Evolutionary conservation across 2,888 invertebrate genomes (phyloP), one percentile per base, ranked within the genome.

Genomic region (Ceriagrion tenellum): DNA sequence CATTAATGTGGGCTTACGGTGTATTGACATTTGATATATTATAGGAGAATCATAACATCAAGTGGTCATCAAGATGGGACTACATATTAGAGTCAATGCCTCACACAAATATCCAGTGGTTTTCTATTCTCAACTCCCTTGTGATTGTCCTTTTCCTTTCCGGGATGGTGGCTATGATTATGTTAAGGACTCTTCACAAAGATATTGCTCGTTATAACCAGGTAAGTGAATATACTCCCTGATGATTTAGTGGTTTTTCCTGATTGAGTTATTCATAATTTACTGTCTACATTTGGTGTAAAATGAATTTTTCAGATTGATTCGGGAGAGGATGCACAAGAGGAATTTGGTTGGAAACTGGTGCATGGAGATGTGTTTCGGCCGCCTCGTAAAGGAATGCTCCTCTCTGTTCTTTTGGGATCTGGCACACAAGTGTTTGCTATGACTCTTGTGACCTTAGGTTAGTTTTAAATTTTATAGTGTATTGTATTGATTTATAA

Each of bases 91-190:
- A 99, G 97, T 99, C 99, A 0, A 99, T 99, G 98, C 99, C 99
- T 0, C 99, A 99, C 97, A 99, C 99, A 0, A 99, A 99, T 97
- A 99, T 99, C 96, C 99, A 99, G 97, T 99, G 99, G 99, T 99
- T 99, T 97, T 99, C 99, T 96, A 99, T 99, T 96, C 97, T 99
- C 95, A 99, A 99, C 97, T 99, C 99, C 0, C 97, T 99, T 96
- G 99, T 99, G 95, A 99, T 99, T 96, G 99, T 99, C 3, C 97
- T 99, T 63, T 99, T 99, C 97, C 97, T 99, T 40, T 99, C 99
- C 96, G 99, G 99, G 96, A 99, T 99, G 99, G 99, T 99, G 30
- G 99, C 99, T 56, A 99, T 99, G 99, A 99, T 99, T 96, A 98
- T 99, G 97, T 97, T 99, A 96, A 97, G 99, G 95, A 99, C 99